Evolutionary conservation across 2,888 invertebrate genomes (phyloP).

Genomic region (Xanthia togata): DNA sequence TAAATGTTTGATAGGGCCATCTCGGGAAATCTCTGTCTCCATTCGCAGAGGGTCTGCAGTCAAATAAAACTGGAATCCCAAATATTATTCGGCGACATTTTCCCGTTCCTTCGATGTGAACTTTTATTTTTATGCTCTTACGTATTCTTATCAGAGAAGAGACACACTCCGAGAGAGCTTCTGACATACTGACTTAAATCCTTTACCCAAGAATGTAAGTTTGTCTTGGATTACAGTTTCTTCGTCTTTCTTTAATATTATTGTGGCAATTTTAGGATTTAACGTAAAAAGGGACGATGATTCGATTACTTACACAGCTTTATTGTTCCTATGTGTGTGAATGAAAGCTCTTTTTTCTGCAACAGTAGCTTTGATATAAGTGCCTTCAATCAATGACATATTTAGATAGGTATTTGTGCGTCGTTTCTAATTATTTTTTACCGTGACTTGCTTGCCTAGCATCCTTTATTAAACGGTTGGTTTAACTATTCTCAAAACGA

Average conservation of each 20-base stretch:
- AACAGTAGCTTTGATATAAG: background rate
- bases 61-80: constrained; percentile 90
- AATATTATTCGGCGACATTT: constrained; percentile 90
- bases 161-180: constrained; percentile 87
- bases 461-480: constrained; percentile 3
- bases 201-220: constrained; percentile 81
- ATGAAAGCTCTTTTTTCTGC: constrained; percentile 17
- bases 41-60: constrained; percentile 89
- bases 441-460: background rate
- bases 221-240: constrained; percentile 79
- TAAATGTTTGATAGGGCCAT: constrained; percentile 91
- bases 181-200: constrained; percentile 88
- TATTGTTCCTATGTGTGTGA: constrained; percentile 26
- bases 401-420: background rate
- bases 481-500: constrained; percentile 10
- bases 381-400: background rate
- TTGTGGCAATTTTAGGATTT: constrained; percentile 68
- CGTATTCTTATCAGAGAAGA: constrained; percentile 89
- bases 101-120: constrained; percentile 89
- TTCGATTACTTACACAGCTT: constrained; percentile 44
- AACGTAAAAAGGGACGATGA: constrained; percentile 49
- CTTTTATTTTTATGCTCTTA: constrained; percentile 90
- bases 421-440: background rate
- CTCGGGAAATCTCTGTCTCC: constrained; percentile 90
- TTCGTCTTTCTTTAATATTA: constrained; percentile 72